These are phyloP conservation scores for Andinoacara biseriatus DNA, from an alignment of 2,113 vertebrate species.

Conservation along the genomic window DNA sequence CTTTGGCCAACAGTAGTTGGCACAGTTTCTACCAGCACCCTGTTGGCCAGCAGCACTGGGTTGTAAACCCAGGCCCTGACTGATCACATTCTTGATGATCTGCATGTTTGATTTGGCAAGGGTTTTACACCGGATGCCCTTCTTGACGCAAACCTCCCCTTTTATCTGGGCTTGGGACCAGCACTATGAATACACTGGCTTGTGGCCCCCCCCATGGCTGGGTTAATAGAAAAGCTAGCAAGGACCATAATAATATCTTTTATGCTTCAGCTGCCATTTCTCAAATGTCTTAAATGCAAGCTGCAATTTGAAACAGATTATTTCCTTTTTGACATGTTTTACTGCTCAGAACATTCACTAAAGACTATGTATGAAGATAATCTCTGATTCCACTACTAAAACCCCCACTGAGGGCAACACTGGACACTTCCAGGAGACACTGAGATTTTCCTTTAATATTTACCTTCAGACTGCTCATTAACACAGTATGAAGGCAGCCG, in stretches of 20 bases:
- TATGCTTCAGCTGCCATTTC: background rate
- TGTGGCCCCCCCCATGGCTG: background rate
- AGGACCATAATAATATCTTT: background rate
- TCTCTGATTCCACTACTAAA: background rate
- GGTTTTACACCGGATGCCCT: background rate
- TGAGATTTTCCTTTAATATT: background rate
- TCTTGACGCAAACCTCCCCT: background rate
- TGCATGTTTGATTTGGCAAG: background rate
- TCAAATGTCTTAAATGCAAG: background rate
- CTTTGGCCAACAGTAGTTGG: background rate
- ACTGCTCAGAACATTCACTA: background rate
- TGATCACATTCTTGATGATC: background rate
- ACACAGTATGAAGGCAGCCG: background rate
- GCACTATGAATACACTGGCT: background rate
- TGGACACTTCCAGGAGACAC: background rate
- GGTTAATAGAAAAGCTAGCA: background rate
- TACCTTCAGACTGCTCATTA: background rate
- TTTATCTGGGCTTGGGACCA: background rate
- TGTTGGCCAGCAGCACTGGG: background rate
- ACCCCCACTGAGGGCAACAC: background rate
- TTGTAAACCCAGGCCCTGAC: background rate
- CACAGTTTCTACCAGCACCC: background rate
- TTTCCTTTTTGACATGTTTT: background rate
- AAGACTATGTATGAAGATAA: background rate
- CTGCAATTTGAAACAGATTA: background rate